Base-by-base conservation (phyloP, 1,140 invertebrate species). In the Saxidomus purpurata region DNA sequence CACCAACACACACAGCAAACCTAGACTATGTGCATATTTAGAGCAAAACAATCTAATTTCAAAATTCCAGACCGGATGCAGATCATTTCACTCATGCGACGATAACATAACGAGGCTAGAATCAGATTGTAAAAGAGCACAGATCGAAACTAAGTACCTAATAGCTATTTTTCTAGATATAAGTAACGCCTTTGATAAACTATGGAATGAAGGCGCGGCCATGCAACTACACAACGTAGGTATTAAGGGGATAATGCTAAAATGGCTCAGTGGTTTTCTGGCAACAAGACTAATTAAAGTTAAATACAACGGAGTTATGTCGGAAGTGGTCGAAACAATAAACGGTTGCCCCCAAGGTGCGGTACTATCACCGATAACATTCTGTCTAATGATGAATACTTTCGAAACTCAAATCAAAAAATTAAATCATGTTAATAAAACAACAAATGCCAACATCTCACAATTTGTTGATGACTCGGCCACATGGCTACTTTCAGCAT, bases 291-390 rank as follows among this genome's bases (percentile, higher is more conserved):
- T 19, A 47, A 80, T 80, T 15, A 80, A 80, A 36, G 67, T 17
- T 13, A 71, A 71, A 71, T 59, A 9, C 3, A 71, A 71, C 25
- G 36, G 36, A 36, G 6, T 22, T 49, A 22, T 31, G 11, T 80
- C 76, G 13, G 76, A 80, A 28, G 19, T 22, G 0, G 40, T 80
- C 13, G 28, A 22, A 80, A 49, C 76, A 15, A 43, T 25, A 4
- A 49, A 80, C n/a, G 22, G 76, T 28, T 47, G 40, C 43, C 69
- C 28, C 69, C 34, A 74, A 36, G 69, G 69, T 1, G 31, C 22
- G 34, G 76, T 80, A 80, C 0, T 80, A 31, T 49, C 40, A 22
- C 76, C 76, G 49, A 80, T 80, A 25, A 80, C 49, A 22, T 80
- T 80, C 49, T n/a, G 34, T 34, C 40, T 80, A 15, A 31, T 52